These are phyloP conservation scores for Synanthedon myopaeformis DNA, from an alignment of 2,888 invertebrate species.

Conservation along the genomic window DNA sequence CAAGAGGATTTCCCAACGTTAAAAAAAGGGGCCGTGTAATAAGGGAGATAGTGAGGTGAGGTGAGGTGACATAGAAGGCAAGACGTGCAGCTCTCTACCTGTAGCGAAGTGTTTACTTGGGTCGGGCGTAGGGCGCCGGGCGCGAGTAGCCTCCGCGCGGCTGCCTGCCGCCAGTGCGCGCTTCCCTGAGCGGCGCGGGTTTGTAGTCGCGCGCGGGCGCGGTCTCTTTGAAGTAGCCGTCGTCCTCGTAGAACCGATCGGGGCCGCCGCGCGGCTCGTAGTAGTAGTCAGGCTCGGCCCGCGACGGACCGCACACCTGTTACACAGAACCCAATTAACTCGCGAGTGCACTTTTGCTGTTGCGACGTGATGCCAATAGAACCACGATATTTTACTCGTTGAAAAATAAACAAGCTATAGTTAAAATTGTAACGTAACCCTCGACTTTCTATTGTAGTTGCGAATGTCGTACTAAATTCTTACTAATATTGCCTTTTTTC, in stretches of 20 bases:
- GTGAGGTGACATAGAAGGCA: neutral
- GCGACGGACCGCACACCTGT: conserved; percentile 54
- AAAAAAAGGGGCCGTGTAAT: neutral
- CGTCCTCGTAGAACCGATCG: conserved; percentile 57
- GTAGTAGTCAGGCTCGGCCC: conserved; percentile 80
- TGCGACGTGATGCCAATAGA: no score
- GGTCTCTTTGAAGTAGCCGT: conserved; percentile 33
- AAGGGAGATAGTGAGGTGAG: no score
- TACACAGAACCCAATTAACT: neutral
- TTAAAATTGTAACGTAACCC: no score
- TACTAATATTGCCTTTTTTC: no score
- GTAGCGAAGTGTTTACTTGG: conserved; percentile 30
- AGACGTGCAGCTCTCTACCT: neutral
- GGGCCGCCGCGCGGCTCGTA: conserved; percentile 40
- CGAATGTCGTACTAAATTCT: no score
- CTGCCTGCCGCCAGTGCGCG: conserved; percentile 14
- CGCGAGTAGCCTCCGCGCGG: conserved; percentile 35
- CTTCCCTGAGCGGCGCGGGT: conserved; percentile 20
- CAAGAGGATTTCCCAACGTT: no score
- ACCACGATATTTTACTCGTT: no score
- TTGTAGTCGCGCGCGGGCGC: conserved; percentile 11
- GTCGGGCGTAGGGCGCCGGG: conserved; percentile 44
- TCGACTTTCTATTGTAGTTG: no score
- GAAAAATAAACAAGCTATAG: no score
- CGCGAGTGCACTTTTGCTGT: no score